Conservation (phyloP, 2,888 invertebrate genomes). For the Morinoia aosen region DNA sequence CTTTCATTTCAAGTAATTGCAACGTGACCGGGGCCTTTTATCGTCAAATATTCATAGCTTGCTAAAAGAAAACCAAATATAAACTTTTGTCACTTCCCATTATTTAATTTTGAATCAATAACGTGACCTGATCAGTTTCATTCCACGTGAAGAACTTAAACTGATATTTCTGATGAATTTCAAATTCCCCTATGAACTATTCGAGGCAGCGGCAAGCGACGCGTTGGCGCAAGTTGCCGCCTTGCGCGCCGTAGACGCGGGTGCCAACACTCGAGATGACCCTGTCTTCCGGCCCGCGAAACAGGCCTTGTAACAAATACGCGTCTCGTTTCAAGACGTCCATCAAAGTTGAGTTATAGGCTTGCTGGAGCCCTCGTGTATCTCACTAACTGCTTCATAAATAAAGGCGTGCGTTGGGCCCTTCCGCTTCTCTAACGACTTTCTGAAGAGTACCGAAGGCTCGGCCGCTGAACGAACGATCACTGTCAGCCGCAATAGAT, state of each 20-base stretch:
- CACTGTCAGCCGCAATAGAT: conserved; percentile 12
- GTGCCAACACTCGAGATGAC: neutral
- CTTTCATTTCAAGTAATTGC: too few species aligned
- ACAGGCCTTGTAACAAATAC: conserved; percentile 6
- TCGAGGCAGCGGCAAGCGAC: too few species aligned
- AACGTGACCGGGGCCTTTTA: too few species aligned
- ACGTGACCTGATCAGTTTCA: too few species aligned
- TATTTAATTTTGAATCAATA: too few species aligned
- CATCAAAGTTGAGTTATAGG: conserved; percentile 51
- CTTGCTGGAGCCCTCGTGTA: conserved; percentile 38
- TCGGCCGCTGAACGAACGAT: neutral
- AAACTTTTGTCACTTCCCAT: too few species aligned
- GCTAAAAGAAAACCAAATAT: too few species aligned
- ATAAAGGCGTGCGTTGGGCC: neutral
- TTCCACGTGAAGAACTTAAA: too few species aligned
- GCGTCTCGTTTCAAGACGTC: conserved; percentile 19
- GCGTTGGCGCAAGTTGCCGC: too few species aligned
- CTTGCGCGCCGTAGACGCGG: neutral
- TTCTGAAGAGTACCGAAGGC: conserved; percentile 44
- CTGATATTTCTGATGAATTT: too few species aligned
- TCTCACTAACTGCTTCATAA: conserved; percentile 52
- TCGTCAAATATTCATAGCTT: too few species aligned
- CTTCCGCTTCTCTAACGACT: conserved; percentile 38
- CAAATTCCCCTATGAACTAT: too few species aligned
- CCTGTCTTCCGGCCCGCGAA: neutral